phyloP scores from a whole-genome alignment of 2,888 invertebrate genomes.

The Clusia tigrina region DNA sequence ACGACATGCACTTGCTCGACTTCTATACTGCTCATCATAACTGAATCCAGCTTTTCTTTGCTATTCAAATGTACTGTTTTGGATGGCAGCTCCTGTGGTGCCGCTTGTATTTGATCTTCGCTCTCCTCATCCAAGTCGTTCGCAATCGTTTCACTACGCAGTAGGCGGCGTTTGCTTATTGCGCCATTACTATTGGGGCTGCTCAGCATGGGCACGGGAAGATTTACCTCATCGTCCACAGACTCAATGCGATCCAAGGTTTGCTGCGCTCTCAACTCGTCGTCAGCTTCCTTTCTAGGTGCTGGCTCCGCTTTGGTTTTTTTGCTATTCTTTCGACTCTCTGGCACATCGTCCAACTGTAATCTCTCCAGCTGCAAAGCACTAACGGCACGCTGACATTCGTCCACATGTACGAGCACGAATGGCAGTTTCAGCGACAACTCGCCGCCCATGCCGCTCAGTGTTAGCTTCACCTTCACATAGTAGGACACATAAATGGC shows the following conservation, averaged over 20 bases:
- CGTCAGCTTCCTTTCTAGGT: background rate
- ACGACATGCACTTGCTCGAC: constrained; percentile 45
- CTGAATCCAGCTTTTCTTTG: constrained; percentile 16
- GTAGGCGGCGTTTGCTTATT: constrained; percentile 45
- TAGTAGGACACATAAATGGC: constrained; percentile 92
- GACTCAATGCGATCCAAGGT: constrained; percentile 48
- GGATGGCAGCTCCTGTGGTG: background rate
- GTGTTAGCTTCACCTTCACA: constrained; percentile 83
- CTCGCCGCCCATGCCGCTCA: constrained; percentile 84
- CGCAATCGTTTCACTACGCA: constrained; percentile 58
- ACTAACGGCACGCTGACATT: constrained; percentile 40
- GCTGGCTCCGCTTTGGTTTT: constrained; percentile 10
- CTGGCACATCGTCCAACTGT: constrained; percentile 53
- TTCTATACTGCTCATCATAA: constrained; percentile 20
- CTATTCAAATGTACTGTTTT: background rate
- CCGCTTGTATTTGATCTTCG: constrained; percentile 16
- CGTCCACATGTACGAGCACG: constrained; percentile 73
- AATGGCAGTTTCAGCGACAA: constrained; percentile 83
- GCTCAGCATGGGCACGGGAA: constrained; percentile 44
- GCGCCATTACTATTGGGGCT: constrained; percentile 13
- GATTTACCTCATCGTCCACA: constrained; percentile 50
- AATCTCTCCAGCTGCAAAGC: constrained; percentile 41
- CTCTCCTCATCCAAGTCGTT: constrained; percentile 51
- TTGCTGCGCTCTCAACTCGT: background rate
- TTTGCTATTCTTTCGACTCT: constrained; percentile 39